phyloP scores from a whole-genome alignment of 2,113 vertebrate genomes.

The Machaerirhynchus nigripectus region DNA sequence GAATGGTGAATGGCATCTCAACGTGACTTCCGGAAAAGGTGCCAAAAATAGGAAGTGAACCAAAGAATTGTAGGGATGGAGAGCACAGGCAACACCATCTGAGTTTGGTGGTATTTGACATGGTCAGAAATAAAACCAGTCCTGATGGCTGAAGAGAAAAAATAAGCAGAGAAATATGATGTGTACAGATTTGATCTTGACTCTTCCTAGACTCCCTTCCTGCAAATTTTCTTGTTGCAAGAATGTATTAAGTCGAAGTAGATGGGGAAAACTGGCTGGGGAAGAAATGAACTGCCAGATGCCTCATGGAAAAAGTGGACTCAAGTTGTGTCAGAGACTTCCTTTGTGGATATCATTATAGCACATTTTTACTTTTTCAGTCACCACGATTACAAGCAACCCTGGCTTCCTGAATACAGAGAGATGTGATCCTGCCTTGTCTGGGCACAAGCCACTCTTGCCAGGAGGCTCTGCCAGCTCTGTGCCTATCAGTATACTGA shows the following conservation, averaged over 20 bases:
- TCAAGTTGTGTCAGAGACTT: background rate
- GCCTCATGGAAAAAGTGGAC: background rate
- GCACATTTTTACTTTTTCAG: background rate
- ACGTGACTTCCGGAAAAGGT: background rate
- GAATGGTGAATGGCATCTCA: background rate
- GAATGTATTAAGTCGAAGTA: background rate
- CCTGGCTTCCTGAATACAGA: background rate
- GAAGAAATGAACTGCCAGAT: background rate
- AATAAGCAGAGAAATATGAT: background rate
- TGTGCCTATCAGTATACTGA: fast-evolving
- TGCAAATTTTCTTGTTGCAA: background rate
- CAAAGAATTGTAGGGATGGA: background rate
- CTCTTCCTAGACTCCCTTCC: background rate
- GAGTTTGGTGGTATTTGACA: background rate
- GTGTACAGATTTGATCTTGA: background rate
- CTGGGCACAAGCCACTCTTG: background rate
- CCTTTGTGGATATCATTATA: background rate
- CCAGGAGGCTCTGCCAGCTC: background rate
- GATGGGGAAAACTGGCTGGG: background rate
- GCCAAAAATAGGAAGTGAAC: background rate
- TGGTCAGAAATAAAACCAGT: background rate
- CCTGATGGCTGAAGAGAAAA: background rate
- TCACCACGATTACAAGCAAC: background rate
- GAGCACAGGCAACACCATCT: background rate
- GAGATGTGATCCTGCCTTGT: background rate